Evolutionary conservation across 2,113 vertebrate genomes (phyloP), one percentile per base, ranked within the genome.

Genomic region (Varanus salvator): DNA sequence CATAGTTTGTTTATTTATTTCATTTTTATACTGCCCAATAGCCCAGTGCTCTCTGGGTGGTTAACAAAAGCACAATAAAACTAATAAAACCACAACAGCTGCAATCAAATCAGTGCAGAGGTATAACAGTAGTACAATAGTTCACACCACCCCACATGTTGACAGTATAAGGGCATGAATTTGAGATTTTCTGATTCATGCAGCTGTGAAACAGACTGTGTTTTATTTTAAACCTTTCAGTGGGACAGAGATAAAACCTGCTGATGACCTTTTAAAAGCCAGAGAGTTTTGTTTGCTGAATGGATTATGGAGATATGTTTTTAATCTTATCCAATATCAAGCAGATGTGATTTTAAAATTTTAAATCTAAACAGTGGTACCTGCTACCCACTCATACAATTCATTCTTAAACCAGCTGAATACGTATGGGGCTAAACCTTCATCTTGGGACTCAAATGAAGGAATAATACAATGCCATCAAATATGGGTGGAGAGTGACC

Each of bases 251-350:
- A 87, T 68, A 87, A 64, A 77, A 57, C 34, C 57, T 38, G 25
- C 15, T 87, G 15, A n/a, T 68, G 60, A 87, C 60, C 72, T 69
- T 87, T 87, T 69, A 80, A 52, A 87, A 80, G 77, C 23, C 64
- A 87, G 17, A 34, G 31, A 23, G 48, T 57, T 21, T 31, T 86
- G 57, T 68, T 80, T 77, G 44, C 11, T 68, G 60, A 87, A 60
- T 44, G 52, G 60, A 64, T 75, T 77, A 87, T 29, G 38, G 77
- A 77, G 74, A 44, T 64, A 27, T 50, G 44, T 57, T 38, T 86
- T 75, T 77, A 44, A 77, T 44, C 7, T 44, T 64, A 19, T 74
- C 48, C 12, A 64, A 76, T 29, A 38, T 77, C 74, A 87, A 87
- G 77, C 54, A 77, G 69, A 69, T 27, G 64, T 69, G 66, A 50